Evolutionary conservation across 2,797 vertebrate genomes (phyloP).

Genomic region (Iguana delicatissima): DNA sequence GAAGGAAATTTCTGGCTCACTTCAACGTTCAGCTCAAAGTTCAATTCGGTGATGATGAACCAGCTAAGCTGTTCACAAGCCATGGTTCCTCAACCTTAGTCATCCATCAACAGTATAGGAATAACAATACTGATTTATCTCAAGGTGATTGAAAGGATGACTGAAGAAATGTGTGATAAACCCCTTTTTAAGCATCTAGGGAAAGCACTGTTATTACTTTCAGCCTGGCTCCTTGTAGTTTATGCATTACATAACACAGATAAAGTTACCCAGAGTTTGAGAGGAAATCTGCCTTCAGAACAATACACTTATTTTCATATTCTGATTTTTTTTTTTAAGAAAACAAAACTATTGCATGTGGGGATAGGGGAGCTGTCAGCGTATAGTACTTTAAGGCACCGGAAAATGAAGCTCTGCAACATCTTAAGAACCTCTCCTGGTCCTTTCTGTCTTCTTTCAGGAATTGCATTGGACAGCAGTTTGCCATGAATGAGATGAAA

Average conservation of each 20-base stretch:
- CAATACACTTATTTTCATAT: too few relatives aligned
- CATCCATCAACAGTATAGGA: neutral
- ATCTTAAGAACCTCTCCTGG: too few relatives aligned
- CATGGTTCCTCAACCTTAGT: neutral
- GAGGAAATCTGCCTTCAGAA: too few relatives aligned
- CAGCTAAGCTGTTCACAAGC: too few relatives aligned
- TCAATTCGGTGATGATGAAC: too few relatives aligned
- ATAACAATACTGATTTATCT: neutral
- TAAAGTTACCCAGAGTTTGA: too few relatives aligned
- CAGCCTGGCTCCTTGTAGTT: neutral
- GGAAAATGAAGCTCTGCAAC: neutral
- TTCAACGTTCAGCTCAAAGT: too few relatives aligned
- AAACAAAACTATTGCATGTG: neutral
- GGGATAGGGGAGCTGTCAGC: neutral
- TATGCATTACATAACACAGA: neutral
- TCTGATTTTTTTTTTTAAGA: too few relatives aligned
- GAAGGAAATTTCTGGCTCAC: too few relatives aligned
- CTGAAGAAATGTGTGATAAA: neutral
- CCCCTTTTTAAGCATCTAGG: neutral
- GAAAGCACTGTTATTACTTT: neutral
- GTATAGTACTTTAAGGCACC: too few relatives aligned
- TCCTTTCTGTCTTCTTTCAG: slow-evolving; percentile 71
- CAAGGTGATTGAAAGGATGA: neutral
- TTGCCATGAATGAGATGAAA: slow-evolving; percentile 93
- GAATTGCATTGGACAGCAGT: slow-evolving; percentile 93